These are phyloP conservation scores for Araneus ventricosus DNA, from an alignment of 1,140 invertebrate genomes.

Conservation along the genomic window DNA sequence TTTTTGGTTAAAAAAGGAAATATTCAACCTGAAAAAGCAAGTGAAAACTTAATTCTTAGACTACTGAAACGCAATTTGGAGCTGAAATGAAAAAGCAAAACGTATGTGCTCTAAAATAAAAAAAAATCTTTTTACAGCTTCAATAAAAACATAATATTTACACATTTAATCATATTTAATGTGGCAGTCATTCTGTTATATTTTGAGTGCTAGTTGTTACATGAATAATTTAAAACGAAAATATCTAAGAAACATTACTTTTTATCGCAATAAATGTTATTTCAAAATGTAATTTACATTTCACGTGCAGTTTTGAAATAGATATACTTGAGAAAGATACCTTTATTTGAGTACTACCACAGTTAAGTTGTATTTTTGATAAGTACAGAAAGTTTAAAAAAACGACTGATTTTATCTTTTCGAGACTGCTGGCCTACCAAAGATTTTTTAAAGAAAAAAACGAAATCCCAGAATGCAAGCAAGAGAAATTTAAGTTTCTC, in stretches of 20 bases:
- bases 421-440: neutral
- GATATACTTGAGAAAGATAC: neutral
- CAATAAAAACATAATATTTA: too few relatives aligned
- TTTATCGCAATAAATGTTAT: neutral
- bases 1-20: too few relatives aligned
- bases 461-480: neutral
- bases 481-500: constrained; percentile 7
- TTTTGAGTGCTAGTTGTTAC: neutral
- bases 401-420: neutral
- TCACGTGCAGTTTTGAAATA: neutral
- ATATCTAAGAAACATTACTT: neutral
- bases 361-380: neutral
- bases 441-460: neutral
- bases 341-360: neutral
- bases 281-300: neutral
- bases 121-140: too few relatives aligned
- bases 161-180: too few relatives aligned
- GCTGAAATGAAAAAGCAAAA: too few relatives aligned
- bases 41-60: too few relatives aligned
- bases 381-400: neutral
- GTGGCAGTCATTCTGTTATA: neutral
- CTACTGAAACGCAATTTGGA: too few relatives aligned
- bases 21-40: too few relatives aligned
- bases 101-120: too few relatives aligned
- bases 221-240: neutral